These are phyloP conservation scores for Malacosoma neustria DNA, from an alignment of 2,888 invertebrate genomes.

Conservation along the genomic window DNA sequence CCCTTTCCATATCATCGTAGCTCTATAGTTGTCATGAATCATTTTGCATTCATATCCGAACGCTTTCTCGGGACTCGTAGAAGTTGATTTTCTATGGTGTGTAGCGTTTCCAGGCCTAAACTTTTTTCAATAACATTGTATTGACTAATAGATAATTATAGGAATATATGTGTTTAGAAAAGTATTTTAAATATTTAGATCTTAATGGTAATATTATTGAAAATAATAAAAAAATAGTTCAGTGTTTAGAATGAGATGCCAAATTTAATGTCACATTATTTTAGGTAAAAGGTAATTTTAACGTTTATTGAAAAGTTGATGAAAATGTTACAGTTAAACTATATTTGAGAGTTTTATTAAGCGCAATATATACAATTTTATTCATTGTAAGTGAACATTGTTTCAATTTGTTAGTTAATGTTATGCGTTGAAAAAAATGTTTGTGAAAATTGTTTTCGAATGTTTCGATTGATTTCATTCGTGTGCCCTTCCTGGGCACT, in stretches of 20 bases:
- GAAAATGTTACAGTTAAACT: conserved; percentile 73
- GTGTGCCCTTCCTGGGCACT: conserved; percentile 9
- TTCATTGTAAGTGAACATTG: conserved; percentile 72
- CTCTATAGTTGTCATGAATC: conserved; percentile 3
- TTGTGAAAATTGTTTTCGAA: conserved; percentile 54
- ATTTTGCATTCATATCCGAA: conserved; percentile 12
- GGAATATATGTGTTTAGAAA: conserved; percentile 73
- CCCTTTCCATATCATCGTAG: conserved; percentile 13
- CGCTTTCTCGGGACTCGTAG: conserved; percentile 42
- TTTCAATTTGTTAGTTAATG: conserved; percentile 74
- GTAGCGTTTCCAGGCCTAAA: conserved; percentile 69
- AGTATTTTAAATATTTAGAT: conserved; percentile 75
- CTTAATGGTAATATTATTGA: conserved; percentile 62
- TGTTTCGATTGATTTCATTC: conserved; percentile 20
- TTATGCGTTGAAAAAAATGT: conserved; percentile 62
- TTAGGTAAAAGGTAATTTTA: conserved; percentile 75
- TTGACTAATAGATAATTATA: conserved; percentile 71
- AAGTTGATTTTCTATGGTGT: conserved; percentile 33
- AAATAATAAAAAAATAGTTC: conserved; percentile 56
- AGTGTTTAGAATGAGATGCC: conserved; percentile 77
- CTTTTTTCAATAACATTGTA: conserved; percentile 64
- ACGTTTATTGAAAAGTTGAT: conserved; percentile 71
- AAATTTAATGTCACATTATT: conserved; percentile 79
- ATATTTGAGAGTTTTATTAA: conserved; percentile 75
- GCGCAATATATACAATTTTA: conserved; percentile 72